Base-by-base conservation (phyloP, 2,113 vertebrate genomes). In the Syrrhaptes paradoxus region DNA sequence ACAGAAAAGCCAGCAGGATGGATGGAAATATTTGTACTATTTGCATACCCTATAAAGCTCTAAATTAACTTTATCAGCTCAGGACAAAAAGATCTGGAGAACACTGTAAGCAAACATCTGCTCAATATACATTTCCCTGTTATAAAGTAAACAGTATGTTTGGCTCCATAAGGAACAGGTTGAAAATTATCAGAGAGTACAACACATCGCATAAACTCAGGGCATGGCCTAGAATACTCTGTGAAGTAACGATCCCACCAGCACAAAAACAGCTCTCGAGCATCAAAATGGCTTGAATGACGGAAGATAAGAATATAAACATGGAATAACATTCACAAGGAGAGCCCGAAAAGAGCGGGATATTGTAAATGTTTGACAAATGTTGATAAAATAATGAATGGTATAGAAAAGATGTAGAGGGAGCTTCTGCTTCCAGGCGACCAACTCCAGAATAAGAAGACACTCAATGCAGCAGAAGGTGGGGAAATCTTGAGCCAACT, bases 101-200 rank as follows among this genome's bases (percentile, higher is more conserved):
- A 77, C 67, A 94, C 92, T 95, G 93, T 95, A 95, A 96, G 72
- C 90, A 94, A 96, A 95, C 95, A 96, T 96, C 95, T 97, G 95
- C 82, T 97, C 89, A 88, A 74, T 96, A 94, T 93, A 96, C 92
- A 78, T 85, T 85, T 90, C 72, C 70, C 55, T 46, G 65, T 93
- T 94, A 96, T 91, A 93, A 94, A 96, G 85, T 79, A 91, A 96
- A 96, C 90, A 88, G 87, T 77, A 77, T 59, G 87, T 88, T 54
- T 92, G 83, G 87, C 90, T 97, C 90, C 88, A 67, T 90, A 84
- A 96, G 80, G 93, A 96, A 94, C 92, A 94, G 95, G 95, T 81
- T 96, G 95, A 75, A 82, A 94, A 96, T 90, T 80, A 97, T 93
- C 90, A 84, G 82, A 65, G 75, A 92, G 65, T 61, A 57, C 71